Conservation (phyloP, 2,797 vertebrate genomes). For the Danio albolineatus region DNA sequence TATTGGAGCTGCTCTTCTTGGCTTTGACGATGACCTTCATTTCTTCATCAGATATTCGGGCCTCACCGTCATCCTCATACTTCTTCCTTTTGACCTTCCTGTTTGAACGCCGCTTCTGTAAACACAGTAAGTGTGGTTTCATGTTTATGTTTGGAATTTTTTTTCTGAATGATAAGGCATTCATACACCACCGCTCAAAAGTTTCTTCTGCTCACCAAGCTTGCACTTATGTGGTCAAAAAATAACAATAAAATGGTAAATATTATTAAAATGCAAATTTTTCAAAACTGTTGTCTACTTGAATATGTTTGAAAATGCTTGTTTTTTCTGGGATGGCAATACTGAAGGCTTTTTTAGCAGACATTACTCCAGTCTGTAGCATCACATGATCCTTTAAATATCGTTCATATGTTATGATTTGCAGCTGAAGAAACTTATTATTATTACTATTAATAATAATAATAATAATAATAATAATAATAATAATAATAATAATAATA, state of each 20-base stretch:
- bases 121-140: background rate
- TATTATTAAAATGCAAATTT: background rate
- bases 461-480: too few relatives aligned
- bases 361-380: background rate
- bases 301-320: background rate
- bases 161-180: background rate
- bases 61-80: constrained; percentile 92
- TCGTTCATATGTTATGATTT: background rate
- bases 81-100: constrained; percentile 97
- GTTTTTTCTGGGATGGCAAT: too few relatives aligned
- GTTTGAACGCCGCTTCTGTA: constrained; percentile 96
- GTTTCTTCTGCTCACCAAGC: background rate
- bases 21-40: constrained; percentile 89
- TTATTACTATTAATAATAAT: too few relatives aligned
- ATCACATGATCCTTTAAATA: background rate
- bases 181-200: background rate
- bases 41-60: constrained; percentile 92
- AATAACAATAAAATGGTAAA: background rate
- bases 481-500: too few relatives aligned
- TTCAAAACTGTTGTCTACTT: background rate
- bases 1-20: constrained; percentile 86
- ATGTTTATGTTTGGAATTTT: background rate
- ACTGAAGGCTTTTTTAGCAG: background rate
- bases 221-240: background rate
- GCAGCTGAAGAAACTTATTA: background rate